These are phyloP conservation scores for Epinephelus coioides DNA, from an alignment of 2,797 vertebrate genomes.

Conservation along the genomic window DNA sequence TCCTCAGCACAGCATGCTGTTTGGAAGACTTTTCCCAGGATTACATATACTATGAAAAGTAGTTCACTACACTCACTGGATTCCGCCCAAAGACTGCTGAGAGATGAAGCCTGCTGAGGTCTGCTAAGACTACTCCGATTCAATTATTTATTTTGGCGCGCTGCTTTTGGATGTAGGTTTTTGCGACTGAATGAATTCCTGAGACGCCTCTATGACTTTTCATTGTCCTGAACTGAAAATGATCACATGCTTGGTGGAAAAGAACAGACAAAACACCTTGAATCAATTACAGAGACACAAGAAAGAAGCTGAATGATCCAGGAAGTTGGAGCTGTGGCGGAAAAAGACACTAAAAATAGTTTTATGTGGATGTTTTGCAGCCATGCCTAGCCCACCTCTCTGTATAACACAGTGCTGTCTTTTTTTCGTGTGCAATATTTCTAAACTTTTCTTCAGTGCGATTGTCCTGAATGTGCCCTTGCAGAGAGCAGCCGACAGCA, in stretches of 20 bases:
- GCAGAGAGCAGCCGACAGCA: slow-evolving; percentile 56
- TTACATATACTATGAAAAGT: slow-evolving; percentile 79
- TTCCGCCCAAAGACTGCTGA: slow-evolving; percentile 68
- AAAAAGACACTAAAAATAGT: slow-evolving; percentile 13
- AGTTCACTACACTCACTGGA: slow-evolving; percentile 76
- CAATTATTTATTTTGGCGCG: slow-evolving; percentile 76
- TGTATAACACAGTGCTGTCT: slow-evolving; percentile 24
- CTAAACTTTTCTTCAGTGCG: slow-evolving; percentile 64
- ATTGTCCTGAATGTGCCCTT: slow-evolving; percentile 75
- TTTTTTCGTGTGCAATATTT: slow-evolving; percentile 39
- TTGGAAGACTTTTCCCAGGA: slow-evolving; percentile 74
- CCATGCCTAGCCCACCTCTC: slow-evolving; percentile 37
- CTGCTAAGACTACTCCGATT: slow-evolving; percentile 63
- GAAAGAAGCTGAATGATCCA: slow-evolving; percentile 20
- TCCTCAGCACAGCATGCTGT: slow-evolving; percentile 67
- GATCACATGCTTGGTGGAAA: slow-evolving; percentile 42
- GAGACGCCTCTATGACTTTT: slow-evolving; percentile 54
- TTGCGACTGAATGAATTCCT: slow-evolving; percentile 54
- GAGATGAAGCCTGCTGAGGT: slow-evolving; percentile 64
- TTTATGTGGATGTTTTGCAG: slow-evolving; percentile 50
- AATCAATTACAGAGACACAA: slow-evolving; percentile 44
- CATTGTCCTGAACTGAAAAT: slow-evolving; percentile 52
- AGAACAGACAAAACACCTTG: slow-evolving; percentile 46
- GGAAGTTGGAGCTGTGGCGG: slow-evolving; percentile 23
- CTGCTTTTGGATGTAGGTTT: slow-evolving; percentile 56